Base-by-base conservation (phyloP, 2,888 invertebrate species). In the Eristalis pertinax region DNA sequence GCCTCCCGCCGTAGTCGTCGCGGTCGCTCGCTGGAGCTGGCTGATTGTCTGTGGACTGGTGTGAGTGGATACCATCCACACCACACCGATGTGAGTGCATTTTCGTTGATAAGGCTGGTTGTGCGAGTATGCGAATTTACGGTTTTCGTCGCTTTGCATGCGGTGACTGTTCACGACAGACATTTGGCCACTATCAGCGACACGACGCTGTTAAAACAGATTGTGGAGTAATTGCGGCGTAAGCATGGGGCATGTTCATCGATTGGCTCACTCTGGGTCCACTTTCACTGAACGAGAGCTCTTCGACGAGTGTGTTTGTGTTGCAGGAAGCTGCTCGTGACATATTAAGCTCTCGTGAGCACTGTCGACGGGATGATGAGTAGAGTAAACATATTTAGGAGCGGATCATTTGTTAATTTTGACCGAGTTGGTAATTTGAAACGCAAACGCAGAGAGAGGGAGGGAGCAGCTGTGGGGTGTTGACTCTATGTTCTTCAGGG, bases 271-370 rank as follows among this genome's bases (percentile, higher is more conserved):
- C n/a, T 29, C 38, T 19, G 60, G 43, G 60, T 60, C 41, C 62
- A 84, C 84, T 80, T 84, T 84, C 84, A 72, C 80, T 72, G 35
- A 75, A 75, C 67, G 32, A 41, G 35, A 62, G 24, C 32, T n/a
- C 38, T 10, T 22, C 19, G 62, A 29, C 29, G 10, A 38, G 38
- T 58, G 38, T 58, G 35, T 10, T 68, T 43, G 29, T 64, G 63
- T 15, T 22, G 41, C 4, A 70, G 63, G 50, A 72, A 58, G 70
- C 13, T 64, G 58, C 26, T 60, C 67, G 56, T 64, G 73, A 50
- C 60, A 38, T 50, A 19, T 32, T 60, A 32, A 43, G 50, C 24
- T 64, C 24, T 22, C 22, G 67, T 15, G 19, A 79, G 50, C 60
- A 58, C 15, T 29, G 29, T 60, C 38, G 68, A 69, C 73, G 69